phyloP scores from a whole-genome alignment of 1,140 invertebrate genomes.

The Lordiphosa clarofinis region DNA sequence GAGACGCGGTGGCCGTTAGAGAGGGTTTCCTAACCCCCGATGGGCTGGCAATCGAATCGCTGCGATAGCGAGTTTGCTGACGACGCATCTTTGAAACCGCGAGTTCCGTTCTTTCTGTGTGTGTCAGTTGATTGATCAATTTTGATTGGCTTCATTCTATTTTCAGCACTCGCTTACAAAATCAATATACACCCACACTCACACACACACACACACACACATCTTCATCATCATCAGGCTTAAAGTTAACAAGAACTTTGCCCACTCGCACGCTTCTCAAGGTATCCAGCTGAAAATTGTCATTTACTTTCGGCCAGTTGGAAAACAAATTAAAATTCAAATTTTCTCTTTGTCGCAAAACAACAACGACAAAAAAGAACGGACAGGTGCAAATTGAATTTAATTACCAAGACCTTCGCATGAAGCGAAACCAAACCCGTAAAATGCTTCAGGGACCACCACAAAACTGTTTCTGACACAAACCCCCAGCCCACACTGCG shows the following conservation, averaged over 20 bases:
- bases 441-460: slow-evolving; percentile 40
- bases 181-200: slow-evolving; percentile 29
- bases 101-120: slow-evolving; percentile 17
- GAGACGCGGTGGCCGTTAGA: slow-evolving; percentile 26
- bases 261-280: neutral
- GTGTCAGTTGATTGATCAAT: slow-evolving; percentile 8
- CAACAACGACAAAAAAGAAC: slow-evolving; percentile 20
- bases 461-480: slow-evolving; percentile 64
- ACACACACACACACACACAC: slow-evolving; percentile 7
- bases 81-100: slow-evolving; percentile 63
- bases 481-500: slow-evolving; percentile 1
- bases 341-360: too few species aligned
- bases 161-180: slow-evolving; percentile 47
- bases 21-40: slow-evolving; percentile 46
- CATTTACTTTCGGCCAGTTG: too few species aligned
- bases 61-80: slow-evolving; percentile 67
- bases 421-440: slow-evolving; percentile 48
- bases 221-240: neutral
- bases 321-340: slow-evolving; percentile 50
- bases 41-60: slow-evolving; percentile 61
- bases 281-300: too few species aligned
- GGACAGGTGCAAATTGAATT: slow-evolving; percentile 70
- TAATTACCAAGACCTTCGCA: slow-evolving; percentile 51
- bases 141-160: slow-evolving; percentile 47
- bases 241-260: neutral